Evolutionary conservation across 2,113 vertebrate species (phyloP).

Genomic region (Equus quagga): DNA sequence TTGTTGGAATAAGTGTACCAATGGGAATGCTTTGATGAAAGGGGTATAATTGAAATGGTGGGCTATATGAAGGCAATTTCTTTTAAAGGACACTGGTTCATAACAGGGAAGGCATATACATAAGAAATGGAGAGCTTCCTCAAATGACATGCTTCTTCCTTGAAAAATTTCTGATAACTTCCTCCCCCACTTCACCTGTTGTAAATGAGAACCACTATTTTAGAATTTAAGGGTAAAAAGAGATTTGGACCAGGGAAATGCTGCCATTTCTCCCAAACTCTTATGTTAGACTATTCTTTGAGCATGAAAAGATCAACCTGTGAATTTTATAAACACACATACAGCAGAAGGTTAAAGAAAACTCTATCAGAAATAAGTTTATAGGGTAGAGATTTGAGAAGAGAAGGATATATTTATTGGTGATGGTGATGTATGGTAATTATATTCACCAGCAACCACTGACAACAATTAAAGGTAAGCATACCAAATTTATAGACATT

Average conservation of each 20-base stretch:
- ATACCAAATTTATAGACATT: background rate
- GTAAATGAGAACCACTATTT: background rate
- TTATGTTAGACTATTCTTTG: slow-evolving; percentile 2
- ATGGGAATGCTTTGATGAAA: background rate
- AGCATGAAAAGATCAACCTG: background rate
- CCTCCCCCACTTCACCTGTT: background rate
- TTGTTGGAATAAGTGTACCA: background rate
- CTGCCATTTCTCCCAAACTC: background rate
- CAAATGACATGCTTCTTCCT: background rate
- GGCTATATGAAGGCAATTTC: background rate
- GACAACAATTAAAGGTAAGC: background rate
- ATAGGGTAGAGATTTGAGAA: background rate
- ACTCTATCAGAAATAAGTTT: background rate
- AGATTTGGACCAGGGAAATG: background rate
- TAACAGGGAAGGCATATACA: background rate
- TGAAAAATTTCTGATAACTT: background rate
- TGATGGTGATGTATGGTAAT: background rate
- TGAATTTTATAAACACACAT: background rate
- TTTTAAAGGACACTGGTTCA: background rate
- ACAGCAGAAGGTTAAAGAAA: background rate
- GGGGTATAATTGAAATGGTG: background rate
- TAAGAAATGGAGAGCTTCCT: background rate
- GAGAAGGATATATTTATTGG: background rate
- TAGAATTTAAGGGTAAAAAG: slow-evolving; percentile 24
- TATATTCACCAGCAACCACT: background rate